phyloP scores from a whole-genome alignment of 2,797 vertebrate genomes.

The Australoheros facetus region DNA sequence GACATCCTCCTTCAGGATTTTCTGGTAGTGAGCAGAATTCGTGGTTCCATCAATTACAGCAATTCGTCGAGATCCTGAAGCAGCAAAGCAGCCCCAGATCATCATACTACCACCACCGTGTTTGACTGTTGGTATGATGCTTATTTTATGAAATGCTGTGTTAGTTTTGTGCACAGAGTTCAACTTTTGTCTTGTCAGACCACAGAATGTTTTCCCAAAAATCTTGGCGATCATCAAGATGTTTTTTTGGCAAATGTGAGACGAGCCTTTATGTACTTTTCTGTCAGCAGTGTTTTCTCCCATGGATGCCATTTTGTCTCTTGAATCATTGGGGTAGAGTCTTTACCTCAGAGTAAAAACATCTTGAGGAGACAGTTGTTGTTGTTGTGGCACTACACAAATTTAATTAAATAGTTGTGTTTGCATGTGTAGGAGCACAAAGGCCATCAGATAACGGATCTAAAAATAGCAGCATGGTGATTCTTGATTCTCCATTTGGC shows the following conservation, averaged over 20 bases:
- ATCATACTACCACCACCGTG: neutral
- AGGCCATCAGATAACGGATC: neutral
- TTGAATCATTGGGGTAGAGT: neutral
- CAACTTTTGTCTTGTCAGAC: no score
- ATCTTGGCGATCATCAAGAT: no score
- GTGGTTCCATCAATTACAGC: neutral
- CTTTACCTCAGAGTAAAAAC: neutral
- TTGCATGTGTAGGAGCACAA: neutral
- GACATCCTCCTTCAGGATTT: neutral
- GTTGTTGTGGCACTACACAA: neutral
- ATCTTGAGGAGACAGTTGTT: no score
- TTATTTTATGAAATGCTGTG: neutral
- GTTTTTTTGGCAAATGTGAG: no score
- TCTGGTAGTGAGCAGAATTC: neutral
- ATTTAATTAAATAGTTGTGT: neutral
- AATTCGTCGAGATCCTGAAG: neutral
- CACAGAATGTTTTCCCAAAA: no score
- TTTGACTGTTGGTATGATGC: neutral
- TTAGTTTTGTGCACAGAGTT: neutral
- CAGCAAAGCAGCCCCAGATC: neutral
- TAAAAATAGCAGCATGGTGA: neutral
- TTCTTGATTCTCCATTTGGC: neutral
- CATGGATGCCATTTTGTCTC: neutral
- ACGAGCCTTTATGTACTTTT: neutral
- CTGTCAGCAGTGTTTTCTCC: neutral